Base-by-base conservation (phyloP, 2,113 vertebrate species). In the Eulemur rufifrons region DNA sequence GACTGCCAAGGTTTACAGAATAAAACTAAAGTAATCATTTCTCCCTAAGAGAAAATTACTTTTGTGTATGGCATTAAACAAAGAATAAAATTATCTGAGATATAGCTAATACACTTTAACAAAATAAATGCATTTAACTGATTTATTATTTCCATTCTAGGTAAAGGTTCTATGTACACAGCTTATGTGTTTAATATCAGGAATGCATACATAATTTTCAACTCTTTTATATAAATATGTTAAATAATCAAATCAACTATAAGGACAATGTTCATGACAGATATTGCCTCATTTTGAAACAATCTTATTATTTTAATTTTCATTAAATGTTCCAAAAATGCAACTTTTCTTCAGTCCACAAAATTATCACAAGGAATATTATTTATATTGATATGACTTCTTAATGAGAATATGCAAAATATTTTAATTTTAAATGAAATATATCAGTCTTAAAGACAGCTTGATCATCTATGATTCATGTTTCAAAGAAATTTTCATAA, bases 71-170 rank as follows among this genome's bases (percentile, higher is more conserved):
- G 92, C 95, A 98, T 96, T 97, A 97, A 98, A 98, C 98, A 98
- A 97, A 94, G 74, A 97, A 98, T 97, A 94, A 97, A 98, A 97
- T 98, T 96, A 98, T 98, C 95, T 96, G 87, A 98, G 93, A 89
- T 77, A 98, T 59, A 0, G 97, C 92, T 98, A 98, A 98, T 97
- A 97, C 91, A 69, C 92, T 95, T 97, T 23, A 13, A 96, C 71
- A 97, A 54, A 98, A 98, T 98, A 95, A 97, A 98, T 97, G 47
- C 93, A 93, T 94, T 98, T 96, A 95, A 96, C 94, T 97, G 96
- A 98, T 97, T 97, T 97, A 97, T 98, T 98, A 98, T 97, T 98
- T 98, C 98, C 95, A 95, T 94, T 80, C 42, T 89, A 98, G 85
- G 90, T 80, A 96, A 98, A 97, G 73, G 45, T 94, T 98, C 96